phyloP scores from a whole-genome alignment of 1,140 invertebrate genomes.

The Littorina saxatilis region DNA sequence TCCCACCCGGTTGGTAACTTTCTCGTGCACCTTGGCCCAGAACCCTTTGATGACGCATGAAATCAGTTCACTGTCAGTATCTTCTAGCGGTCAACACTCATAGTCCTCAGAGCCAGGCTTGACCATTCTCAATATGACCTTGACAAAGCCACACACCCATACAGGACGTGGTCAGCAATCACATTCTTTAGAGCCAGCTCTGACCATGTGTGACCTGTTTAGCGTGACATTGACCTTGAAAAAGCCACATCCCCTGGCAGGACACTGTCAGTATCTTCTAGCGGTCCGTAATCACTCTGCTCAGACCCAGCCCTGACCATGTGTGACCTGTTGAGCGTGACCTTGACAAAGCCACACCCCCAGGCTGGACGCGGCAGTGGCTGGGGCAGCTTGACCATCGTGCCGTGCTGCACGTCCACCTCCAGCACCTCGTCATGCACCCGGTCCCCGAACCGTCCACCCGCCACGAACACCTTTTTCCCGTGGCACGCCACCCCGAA shows the following conservation, averaged over 20 bases:
- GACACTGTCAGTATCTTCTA: too few relatives aligned
- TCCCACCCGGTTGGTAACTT: too few relatives aligned
- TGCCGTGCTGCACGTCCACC: constrained; percentile 35
- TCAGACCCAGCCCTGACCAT: neutral
- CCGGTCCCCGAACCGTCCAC: constrained; percentile 40
- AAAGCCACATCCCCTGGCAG: too few relatives aligned
- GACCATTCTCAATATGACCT: too few relatives aligned
- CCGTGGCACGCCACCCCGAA: constrained; percentile 34
- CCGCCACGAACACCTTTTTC: constrained; percentile 28
- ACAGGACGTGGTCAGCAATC: too few relatives aligned
- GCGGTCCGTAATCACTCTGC: neutral
- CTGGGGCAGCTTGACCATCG: constrained; percentile 32
- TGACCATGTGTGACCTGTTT: constrained; percentile 24
- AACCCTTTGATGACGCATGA: too few relatives aligned
- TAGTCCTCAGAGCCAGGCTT: too few relatives aligned
- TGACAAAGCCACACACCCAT: too few relatives aligned
- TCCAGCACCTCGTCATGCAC: constrained; percentile 41
- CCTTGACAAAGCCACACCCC: constrained; percentile 27
- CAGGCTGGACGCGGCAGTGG: constrained; percentile 37
- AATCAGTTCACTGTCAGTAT: too few relatives aligned
- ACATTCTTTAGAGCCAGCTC: neutral
- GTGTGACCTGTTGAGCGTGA: constrained; percentile 12
- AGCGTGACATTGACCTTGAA: too few relatives aligned
- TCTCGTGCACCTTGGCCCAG: too few relatives aligned
- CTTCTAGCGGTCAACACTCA: too few relatives aligned